Evolutionary conservation across 2,113 vertebrate genomes (phyloP).

Genomic region (Scomber colias): DNA sequence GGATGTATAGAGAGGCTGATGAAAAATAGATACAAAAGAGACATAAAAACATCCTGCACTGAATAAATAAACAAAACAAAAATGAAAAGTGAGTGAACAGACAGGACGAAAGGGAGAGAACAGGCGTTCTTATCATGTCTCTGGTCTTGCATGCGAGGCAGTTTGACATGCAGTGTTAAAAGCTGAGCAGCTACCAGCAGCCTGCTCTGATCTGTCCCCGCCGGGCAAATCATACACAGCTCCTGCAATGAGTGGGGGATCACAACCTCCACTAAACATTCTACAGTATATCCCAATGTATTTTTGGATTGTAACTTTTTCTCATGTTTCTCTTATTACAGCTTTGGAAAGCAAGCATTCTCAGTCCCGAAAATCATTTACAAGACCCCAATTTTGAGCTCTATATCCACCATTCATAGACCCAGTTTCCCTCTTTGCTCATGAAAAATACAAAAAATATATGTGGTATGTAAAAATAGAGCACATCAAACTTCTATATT

Average conservation of each 20-base stretch:
- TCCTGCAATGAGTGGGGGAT: constrained; percentile 51
- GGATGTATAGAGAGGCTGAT: background rate
- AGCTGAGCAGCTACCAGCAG: constrained; percentile 45
- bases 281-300: background rate
- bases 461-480: background rate
- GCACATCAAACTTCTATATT: background rate
- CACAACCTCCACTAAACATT: constrained; percentile 18
- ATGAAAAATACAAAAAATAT: background rate
- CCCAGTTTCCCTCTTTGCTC: background rate
- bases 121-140: constrained; percentile 43
- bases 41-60: background rate
- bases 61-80: background rate
- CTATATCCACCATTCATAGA: background rate
- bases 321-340: background rate
- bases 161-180: constrained; percentile 55
- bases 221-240: constrained; percentile 42
- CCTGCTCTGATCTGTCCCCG: constrained; percentile 54
- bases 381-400: constrained; percentile 29
- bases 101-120: background rate
- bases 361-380: background rate
- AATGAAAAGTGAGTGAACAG: background rate
- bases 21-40: constrained; percentile 8
- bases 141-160: constrained; percentile 13
- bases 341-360: background rate
- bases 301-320: background rate